phyloP scores from a whole-genome alignment of 2,888 invertebrate genomes.

The Zhuqinia jingwanae region DNA sequence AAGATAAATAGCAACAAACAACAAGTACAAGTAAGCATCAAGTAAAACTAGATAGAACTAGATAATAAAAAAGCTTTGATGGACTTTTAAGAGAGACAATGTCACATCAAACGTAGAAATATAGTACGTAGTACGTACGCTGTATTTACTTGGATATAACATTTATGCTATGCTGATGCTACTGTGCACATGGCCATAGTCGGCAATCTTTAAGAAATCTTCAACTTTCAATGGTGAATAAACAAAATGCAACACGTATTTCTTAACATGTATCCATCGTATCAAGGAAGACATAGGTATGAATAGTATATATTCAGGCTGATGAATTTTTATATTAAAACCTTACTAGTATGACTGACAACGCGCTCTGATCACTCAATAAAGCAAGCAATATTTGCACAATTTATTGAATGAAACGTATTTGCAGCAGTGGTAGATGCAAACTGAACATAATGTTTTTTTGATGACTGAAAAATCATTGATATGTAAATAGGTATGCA shows the following conservation, averaged over 20 bases:
- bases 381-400: background rate
- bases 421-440: slow-evolving; percentile 17
- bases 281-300: no score
- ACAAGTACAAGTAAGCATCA: background rate
- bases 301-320: no score
- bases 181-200: slow-evolving; percentile 7
- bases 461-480: background rate
- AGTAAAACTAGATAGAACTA: slow-evolving; percentile 45
- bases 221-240: no score
- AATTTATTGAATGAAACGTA: slow-evolving; percentile 8
- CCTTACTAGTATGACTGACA: no score
- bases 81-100: slow-evolving; percentile 24
- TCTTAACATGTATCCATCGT: no score
- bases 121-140: background rate
- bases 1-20: background rate
- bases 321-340: no score
- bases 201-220: no score
- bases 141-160: no score
- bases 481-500: background rate
- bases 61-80: slow-evolving; percentile 17
- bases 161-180: no score
- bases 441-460: background rate
- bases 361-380: no score
- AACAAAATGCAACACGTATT: no score
- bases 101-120: background rate